These are phyloP conservation scores for Smutsia temminckii DNA, from an alignment of 2,797 vertebrate species.

Conservation along the genomic window DNA sequence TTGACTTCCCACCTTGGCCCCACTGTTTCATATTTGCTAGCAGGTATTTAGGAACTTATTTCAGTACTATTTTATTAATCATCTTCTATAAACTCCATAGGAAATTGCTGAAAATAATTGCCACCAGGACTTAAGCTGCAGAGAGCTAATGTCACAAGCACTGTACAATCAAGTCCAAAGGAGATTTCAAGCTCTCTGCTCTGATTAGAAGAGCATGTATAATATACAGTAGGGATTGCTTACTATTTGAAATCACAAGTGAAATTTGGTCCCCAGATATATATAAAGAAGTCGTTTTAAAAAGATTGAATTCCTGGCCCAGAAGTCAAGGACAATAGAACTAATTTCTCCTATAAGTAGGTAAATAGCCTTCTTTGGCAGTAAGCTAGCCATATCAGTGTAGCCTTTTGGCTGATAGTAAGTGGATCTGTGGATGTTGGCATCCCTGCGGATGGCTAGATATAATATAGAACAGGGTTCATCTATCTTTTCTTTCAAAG, in stretches of 20 bases:
- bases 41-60: not conserved
- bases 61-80: not conserved
- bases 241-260: not conserved
- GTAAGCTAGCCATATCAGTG: not conserved
- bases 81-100: not conserved
- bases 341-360: not conserved
- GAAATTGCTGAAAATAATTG: constrained; percentile 11
- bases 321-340: not conserved
- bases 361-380: not conserved
- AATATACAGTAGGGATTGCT: not conserved
- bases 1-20: not conserved
- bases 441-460: too few relatives aligned
- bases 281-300: not conserved
- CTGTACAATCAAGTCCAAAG: not conserved
- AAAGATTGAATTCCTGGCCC: not conserved
- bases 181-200: not conserved
- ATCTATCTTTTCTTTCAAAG: not conserved
- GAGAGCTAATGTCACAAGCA: not conserved
- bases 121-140: not conserved
- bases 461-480: not conserved
- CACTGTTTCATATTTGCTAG: not conserved
- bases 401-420: not conserved
- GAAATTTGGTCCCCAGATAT: not conserved
- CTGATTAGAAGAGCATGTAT: not conserved
- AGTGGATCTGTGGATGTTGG: not conserved